Evolutionary conservation across 2,113 vertebrate species (phyloP), one percentile per base, ranked within the genome.

Genomic region (Pontoporia blainvillei): DNA sequence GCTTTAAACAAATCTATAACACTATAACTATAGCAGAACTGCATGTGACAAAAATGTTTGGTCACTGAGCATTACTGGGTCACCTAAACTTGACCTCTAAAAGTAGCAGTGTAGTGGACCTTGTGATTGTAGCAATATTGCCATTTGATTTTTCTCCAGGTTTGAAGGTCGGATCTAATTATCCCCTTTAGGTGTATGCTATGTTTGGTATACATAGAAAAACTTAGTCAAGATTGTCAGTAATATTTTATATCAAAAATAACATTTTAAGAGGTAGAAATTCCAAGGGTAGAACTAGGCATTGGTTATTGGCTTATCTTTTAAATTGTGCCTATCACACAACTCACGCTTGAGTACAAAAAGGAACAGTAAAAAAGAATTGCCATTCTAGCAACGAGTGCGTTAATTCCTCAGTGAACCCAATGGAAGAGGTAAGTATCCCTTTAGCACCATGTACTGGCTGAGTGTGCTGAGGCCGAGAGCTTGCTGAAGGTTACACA

Each of bases 241-340:
- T 76, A 82, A 69, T 31, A 67, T 57, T 95, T 84, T 95, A 78
- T 78, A 61, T 18, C 29, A 39, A 64, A 83, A 31, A 18, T 36
- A 61, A 66, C 75, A 81, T 23, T 71, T 62, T 81, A 86, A 76
- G 52, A 83, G 9, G 54, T 44, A 75, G 76, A 5, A 31, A 78
- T 78, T 76, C 41, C 86, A 76, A 86, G 59, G 41, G 20, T 90
- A 82, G 9, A 93, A 86, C 57, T 81, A 44, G 66, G 25, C 95
- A 97, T 92, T 97, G 87, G 61, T 91, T 96, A 86, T 95, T 97
- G 96, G 92, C 95, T 97, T 97, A 96, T 96, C 90, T 91, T 95
- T 94, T 73, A 66, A 94, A 95, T 83, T 52, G 39, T 94, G 20
- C 57, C 85, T 44, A 15, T 92, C 41, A 86, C 5, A 91, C 12